These are phyloP conservation scores for Numida meleagris DNA, from an alignment of 2,113 vertebrate genomes.

Conservation along the genomic window DNA sequence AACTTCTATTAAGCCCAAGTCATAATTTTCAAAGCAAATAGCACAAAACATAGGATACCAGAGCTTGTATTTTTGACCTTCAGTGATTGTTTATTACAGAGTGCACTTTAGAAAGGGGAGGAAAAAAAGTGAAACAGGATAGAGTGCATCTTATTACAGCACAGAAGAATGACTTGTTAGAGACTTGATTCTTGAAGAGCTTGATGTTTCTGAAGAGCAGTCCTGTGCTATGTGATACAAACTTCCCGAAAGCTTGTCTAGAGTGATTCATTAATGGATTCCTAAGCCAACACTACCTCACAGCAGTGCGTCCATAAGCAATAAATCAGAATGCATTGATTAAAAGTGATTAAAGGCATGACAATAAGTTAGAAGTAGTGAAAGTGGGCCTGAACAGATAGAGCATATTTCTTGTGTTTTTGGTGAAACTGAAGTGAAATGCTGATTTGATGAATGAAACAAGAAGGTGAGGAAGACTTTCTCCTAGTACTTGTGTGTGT, in stretches of 20 bases:
- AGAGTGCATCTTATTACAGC: neutral
- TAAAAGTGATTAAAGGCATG: neutral
- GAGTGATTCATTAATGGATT: fast-evolving
- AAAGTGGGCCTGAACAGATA: neutral
- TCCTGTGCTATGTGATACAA: neutral
- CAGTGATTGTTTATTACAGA: neutral
- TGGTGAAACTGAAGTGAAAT: neutral
- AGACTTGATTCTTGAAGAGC: neutral
- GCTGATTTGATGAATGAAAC: neutral
- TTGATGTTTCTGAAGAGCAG: neutral
- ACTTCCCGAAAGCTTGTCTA: neutral
- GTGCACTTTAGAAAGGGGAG: neutral
- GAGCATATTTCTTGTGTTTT: neutral
- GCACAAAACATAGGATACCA: neutral
- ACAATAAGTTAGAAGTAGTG: neutral
- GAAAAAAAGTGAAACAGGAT: neutral
- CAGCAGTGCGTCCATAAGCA: neutral
- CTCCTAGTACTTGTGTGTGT: fast-evolving
- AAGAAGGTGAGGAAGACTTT: neutral
- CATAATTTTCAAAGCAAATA: neutral
- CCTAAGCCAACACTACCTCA: fast-evolving
- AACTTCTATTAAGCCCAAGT: neutral
- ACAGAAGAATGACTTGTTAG: neutral
- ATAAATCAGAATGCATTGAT: neutral
- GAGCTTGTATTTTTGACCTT: neutral